phyloP scores from a whole-genome alignment of 2,113 vertebrate species.

The Carettochelys insculpta region DNA sequence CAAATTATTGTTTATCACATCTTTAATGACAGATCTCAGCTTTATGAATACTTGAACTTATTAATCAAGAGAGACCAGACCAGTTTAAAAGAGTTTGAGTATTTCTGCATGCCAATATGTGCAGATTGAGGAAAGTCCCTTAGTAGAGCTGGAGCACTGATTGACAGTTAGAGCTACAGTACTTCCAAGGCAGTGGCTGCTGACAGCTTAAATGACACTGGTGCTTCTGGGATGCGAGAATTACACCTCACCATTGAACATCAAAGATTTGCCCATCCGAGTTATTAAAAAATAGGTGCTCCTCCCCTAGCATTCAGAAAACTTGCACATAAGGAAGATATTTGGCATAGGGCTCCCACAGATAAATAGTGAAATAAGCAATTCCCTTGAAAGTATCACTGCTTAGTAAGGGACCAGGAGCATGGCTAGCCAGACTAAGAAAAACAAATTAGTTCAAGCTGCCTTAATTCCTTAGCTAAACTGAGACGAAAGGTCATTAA shows the following conservation, averaged over 20 bases:
- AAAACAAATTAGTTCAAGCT: background rate
- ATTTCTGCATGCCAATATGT: background rate
- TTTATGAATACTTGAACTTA: slow-evolving; percentile 68
- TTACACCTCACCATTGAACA: slow-evolving; percentile 21
- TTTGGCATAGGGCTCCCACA: fast-evolving
- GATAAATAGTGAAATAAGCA: fast-evolving
- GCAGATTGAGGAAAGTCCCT: background rate
- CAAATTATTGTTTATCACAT: slow-evolving; percentile 84
- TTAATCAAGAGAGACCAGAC: slow-evolving; percentile 56
- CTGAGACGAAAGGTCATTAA: background rate
- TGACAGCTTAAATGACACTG: slow-evolving; percentile 47
- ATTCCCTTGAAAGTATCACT: background rate
- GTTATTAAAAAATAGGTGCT: background rate
- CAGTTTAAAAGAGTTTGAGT: slow-evolving; percentile 35
- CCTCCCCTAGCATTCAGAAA: background rate
- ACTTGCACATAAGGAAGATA: fast-evolving
- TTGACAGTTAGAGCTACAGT: slow-evolving; percentile 20
- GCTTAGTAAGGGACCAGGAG: fast-evolving
- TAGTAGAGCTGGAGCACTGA: fast-evolving
- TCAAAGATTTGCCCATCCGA: slow-evolving; percentile 2
- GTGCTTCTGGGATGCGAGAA: slow-evolving; percentile 52
- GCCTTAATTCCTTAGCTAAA: background rate
- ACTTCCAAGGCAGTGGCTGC: slow-evolving; percentile 19
- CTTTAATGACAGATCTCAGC: slow-evolving; percentile 74
- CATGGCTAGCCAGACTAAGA: background rate